These are phyloP conservation scores for Reticulitermes lucifugus DNA, from an alignment of 2,888 invertebrate species.

Conservation along the genomic window DNA sequence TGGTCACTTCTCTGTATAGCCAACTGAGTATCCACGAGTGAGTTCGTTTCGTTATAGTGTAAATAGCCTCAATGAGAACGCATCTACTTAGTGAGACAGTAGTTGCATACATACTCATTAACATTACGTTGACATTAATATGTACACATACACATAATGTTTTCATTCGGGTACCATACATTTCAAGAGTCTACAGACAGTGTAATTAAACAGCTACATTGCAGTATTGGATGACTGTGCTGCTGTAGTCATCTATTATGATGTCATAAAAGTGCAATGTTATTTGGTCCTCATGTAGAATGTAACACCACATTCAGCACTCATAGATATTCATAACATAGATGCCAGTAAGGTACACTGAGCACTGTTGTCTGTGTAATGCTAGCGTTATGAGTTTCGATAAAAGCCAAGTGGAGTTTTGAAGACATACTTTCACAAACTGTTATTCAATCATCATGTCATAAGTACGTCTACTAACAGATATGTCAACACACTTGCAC, in stretches of 20 bases:
- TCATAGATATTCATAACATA: constrained; percentile 31
- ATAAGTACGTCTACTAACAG: constrained; percentile 43
- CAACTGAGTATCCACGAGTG: constrained; percentile 15
- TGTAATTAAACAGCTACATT: constrained; percentile 7
- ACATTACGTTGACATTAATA: constrained; percentile 42
- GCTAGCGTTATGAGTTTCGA: constrained; percentile 1
- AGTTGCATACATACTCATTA: constrained; percentile 47
- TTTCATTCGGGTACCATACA: constrained; percentile 40
- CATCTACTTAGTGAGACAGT: constrained; percentile 28
- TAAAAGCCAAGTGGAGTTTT: constrained; percentile 37
- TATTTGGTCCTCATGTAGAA: constrained; percentile 1
- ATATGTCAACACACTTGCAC: constrained; percentile 47
- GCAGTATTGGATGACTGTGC: background rate
- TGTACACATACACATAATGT: constrained; percentile 44
- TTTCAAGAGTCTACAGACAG: constrained; percentile 18
- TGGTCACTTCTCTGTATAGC: background rate
- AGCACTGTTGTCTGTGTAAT: constrained; percentile 23
- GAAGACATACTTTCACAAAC: constrained; percentile 33
- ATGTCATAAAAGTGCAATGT: constrained; percentile 24
- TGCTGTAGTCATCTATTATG: background rate
- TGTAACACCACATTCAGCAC: constrained; percentile 11
- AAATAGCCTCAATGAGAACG: constrained; percentile 6
- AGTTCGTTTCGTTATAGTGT: background rate
- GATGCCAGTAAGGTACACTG: constrained; percentile 22
- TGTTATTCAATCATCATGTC: constrained; percentile 16